Evolutionary conservation across 2,797 vertebrate species (phyloP).

Genomic region (Euthynnus affinis): DNA sequence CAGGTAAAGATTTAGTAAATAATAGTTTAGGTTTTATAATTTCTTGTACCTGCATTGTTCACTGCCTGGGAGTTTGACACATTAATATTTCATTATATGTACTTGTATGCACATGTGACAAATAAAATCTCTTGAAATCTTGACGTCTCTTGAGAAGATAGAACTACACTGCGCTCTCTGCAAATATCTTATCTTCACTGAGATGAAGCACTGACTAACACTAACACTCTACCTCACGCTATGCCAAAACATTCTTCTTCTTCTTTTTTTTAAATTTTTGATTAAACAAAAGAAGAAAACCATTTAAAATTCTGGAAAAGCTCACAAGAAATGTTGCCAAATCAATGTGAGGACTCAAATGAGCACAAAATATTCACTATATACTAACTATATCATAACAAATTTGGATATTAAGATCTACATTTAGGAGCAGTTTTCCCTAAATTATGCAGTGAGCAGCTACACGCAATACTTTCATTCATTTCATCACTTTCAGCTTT

Average conservation of each 20-base stretch:
- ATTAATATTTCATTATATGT: too few species aligned
- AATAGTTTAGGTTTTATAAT: too few species aligned
- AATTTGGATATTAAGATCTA: not conserved
- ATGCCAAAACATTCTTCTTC: constrained; percentile 13
- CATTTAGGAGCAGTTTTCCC: not conserved
- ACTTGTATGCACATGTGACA: too few species aligned
- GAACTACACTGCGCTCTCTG: not conserved
- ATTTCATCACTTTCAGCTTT: too few species aligned
- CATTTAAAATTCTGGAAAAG: not conserved
- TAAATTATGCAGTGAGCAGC: not conserved
- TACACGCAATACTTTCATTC: not conserved
- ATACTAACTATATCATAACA: not conserved
- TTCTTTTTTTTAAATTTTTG: not conserved
- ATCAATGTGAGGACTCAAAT: not conserved
- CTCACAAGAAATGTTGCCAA: not conserved
- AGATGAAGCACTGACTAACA: constrained; percentile 30
- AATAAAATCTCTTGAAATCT: too few species aligned
- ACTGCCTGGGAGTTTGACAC: too few species aligned
- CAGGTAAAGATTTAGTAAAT: too few species aligned
- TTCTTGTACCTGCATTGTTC: too few species aligned
- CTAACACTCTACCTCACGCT: constrained; percentile 4
- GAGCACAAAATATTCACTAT: not conserved
- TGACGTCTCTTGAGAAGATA: not conserved
- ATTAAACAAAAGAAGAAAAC: not conserved
- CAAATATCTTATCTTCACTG: constrained; percentile 41